phyloP scores from a whole-genome alignment of 2,113 vertebrate genomes.

The Natator depressus region DNA sequence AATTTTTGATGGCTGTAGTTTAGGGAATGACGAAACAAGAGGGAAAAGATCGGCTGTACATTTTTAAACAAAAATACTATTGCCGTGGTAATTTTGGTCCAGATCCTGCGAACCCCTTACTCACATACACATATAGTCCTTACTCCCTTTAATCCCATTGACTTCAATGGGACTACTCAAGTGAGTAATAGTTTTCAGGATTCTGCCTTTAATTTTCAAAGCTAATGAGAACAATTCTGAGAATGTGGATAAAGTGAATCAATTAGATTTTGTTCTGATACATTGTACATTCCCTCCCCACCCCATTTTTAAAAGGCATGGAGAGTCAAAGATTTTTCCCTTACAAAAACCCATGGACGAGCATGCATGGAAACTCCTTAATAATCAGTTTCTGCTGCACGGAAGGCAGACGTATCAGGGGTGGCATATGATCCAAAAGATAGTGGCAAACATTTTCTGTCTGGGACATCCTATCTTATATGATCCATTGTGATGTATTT shows the following conservation, averaged over 20 bases:
- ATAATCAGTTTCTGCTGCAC: neutral
- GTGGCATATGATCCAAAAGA: neutral
- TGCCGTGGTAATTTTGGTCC: rapidly evolving
- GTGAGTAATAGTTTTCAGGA: neutral
- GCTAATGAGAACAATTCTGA: neutral
- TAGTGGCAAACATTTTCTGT: neutral
- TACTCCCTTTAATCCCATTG: neutral
- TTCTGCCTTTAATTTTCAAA: neutral
- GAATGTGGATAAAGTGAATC: neutral
- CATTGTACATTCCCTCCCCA: neutral
- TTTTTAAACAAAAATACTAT: neutral
- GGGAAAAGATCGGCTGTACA: neutral
- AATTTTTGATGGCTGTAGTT: neutral
- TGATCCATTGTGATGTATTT: neutral
- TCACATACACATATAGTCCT: neutral
- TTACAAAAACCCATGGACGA: neutral
- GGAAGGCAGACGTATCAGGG: neutral
- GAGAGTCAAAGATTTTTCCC: neutral
- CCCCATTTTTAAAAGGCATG: neutral
- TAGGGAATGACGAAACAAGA: neutral
- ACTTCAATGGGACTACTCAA: neutral
- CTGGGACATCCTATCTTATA: neutral
- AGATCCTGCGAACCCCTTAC: rapidly evolving
- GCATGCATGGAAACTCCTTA: neutral
- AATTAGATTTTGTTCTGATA: neutral